These are phyloP conservation scores for Meiosimyza decipiens DNA, from an alignment of 2,888 invertebrate species.

Conservation along the genomic window DNA sequence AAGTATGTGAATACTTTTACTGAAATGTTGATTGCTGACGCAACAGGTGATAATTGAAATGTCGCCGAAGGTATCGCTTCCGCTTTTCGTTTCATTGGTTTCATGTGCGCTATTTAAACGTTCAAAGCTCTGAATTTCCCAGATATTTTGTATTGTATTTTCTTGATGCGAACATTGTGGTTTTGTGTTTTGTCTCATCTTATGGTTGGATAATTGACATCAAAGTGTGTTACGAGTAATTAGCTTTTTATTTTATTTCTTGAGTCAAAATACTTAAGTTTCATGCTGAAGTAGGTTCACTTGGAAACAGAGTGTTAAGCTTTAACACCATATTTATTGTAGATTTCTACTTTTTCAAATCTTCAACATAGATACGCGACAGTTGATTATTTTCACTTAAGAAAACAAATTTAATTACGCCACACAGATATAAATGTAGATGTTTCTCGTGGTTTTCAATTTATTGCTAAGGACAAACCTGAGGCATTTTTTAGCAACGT, in stretches of 20 bases:
- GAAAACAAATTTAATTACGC: no score
- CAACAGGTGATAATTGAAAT: constrained; percentile 4
- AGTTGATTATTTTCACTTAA: no score
- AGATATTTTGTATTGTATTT: not conserved
- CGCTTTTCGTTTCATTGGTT: not conserved
- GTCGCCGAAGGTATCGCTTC: not conserved
- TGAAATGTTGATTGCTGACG: not conserved
- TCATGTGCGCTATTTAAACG: constrained; percentile 1
- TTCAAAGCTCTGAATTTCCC: not conserved
- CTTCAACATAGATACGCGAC: no score
- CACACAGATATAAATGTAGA: no score
- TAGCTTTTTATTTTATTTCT: not conserved
- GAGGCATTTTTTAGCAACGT: no score
- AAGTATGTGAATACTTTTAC: not conserved
- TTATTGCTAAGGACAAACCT: no score
- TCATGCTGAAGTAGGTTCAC: no score
- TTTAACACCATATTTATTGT: no score
- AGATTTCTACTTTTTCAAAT: no score
- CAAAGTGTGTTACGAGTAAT: not conserved
- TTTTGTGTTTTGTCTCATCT: constrained; percentile 11
- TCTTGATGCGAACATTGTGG: not conserved
- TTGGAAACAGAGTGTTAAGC: no score
- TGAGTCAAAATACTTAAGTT: no score
- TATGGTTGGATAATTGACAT: constrained; percentile 9
- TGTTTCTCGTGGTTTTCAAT: no score